Conservation (phyloP, 35 echinoderm and acorn worm genomes). For the Eucidaris tribuloides region DNA sequence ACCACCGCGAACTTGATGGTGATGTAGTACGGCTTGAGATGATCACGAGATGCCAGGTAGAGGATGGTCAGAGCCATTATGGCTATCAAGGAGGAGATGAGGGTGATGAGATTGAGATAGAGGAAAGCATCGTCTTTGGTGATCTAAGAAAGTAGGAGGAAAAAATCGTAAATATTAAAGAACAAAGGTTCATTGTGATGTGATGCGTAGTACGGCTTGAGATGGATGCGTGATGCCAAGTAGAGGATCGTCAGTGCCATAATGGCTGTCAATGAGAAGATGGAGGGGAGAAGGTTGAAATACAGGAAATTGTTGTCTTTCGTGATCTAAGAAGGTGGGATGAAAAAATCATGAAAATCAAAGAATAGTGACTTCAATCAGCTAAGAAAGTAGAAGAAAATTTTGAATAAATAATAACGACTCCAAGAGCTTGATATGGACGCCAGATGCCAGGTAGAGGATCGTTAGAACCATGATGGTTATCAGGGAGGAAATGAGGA, state of each 20-base stretch:
- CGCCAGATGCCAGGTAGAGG: too few relatives aligned
- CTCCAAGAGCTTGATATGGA: too few relatives aligned
- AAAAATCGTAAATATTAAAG: not conserved
- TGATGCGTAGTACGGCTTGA: conserved; percentile 19
- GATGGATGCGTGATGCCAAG: conserved; percentile 26
- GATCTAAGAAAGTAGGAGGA: conserved; percentile 20
- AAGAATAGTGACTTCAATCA: too few relatives aligned
- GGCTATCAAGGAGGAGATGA: conserved; percentile 32
- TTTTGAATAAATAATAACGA: too few relatives aligned
- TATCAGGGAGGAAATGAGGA: too few relatives aligned
- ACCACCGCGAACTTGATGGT: conserved; percentile 42
- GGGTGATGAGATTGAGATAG: conserved; percentile 33
- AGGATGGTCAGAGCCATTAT: conserved; percentile 29
- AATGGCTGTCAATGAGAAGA: conserved; percentile 26
- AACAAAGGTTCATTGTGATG: not conserved
- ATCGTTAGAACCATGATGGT: too few relatives aligned
- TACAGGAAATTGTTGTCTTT: conserved; percentile 48
- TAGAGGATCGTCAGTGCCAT: conserved; percentile 33
- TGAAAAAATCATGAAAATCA: not conserved
- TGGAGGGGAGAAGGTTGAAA: conserved; percentile 16
- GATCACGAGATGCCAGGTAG: conserved; percentile 32
- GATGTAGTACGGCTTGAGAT: conserved; percentile 41
- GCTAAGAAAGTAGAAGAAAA: too few relatives aligned
- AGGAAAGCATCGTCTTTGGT: conserved; percentile 42
- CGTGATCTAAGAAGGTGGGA: conserved; percentile 17